Evolutionary conservation across 2,797 vertebrate genomes (phyloP).

Genomic region (Buphagus erythrorhynchus): DNA sequence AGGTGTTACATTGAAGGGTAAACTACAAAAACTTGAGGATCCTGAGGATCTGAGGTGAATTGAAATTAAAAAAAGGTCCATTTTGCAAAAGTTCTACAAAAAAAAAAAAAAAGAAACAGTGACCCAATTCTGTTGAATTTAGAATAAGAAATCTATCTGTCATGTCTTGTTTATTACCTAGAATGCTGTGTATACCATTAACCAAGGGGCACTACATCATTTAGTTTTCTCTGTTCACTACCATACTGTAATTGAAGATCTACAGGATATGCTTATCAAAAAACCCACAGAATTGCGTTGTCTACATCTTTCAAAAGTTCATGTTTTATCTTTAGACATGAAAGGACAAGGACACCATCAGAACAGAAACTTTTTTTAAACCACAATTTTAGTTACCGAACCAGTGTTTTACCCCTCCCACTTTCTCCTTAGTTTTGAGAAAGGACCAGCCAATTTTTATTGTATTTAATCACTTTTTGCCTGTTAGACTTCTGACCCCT

Average conservation of each 20-base stretch:
- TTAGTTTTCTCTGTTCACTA: neutral
- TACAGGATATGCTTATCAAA: slow-evolving; percentile 3
- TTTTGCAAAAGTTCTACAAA: neutral
- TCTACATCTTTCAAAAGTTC: neutral
- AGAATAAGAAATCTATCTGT: neutral
- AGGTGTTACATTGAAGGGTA: neutral
- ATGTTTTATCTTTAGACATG: neutral
- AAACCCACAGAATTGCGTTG: neutral
- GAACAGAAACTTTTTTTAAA: neutral
- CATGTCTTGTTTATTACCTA: neutral
- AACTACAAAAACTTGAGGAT: neutral
- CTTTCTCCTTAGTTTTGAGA: neutral
- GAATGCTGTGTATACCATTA: neutral
- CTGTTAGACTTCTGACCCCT: neutral
- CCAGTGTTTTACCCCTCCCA: neutral
- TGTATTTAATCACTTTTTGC: neutral
- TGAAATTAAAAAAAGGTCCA: neutral
- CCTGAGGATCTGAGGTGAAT: neutral
- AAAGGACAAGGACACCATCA: neutral
- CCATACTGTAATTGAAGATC: slow-evolving; percentile 22
- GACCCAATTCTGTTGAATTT: neutral
- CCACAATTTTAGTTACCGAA: neutral
- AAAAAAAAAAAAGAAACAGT: neutral
- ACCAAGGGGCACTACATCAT: neutral
- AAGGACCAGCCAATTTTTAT: neutral